Base-by-base conservation (phyloP, 2,888 invertebrate genomes). In the Anagyrus pseudococci region DNA sequence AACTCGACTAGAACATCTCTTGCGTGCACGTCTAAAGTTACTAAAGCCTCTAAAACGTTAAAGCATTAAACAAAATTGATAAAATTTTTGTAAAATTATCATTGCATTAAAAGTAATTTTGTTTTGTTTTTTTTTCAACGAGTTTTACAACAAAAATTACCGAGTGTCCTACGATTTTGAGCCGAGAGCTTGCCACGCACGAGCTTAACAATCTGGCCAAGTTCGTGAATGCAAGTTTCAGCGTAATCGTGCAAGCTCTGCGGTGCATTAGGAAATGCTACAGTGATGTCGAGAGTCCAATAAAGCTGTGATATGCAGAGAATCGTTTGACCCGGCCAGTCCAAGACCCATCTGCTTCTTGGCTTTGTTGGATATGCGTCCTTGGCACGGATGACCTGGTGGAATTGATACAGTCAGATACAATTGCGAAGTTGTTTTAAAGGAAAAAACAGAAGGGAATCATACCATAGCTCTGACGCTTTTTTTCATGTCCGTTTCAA, bases 21-120 rank as follows among this genome's bases (percentile, higher is more conserved):
- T 0, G 94, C 94, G 77, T 98, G 97, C 0, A 97, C 96, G 77
- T 97, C 96, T 67, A 96, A 82, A 7, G 96, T 94, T 1, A 97
- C 94, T 67, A 97, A 81, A 0, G 96, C 95, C 60, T 95, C 92
- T 89, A 70, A 41, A 75, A 73, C 4, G 10, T 29, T 10, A 50
- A 29, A 10, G 17, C 4, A 46, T 46, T 22, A n/a, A n/a, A 26
- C 26, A 26, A 48, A 17, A 44, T 29, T 23, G 13, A 17, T 22
- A 52, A 50, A 29, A 48, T 19, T 15, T 37, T 40, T 4, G 19
- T n/a, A n/a, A n/a, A n/a, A n/a, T n/a, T n/a, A n/a, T n/a, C n/a
- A n/a, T n/a, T n/a, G n/a, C n/a, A n/a, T n/a, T n/a, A n/a, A n/a
- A n/a, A n/a, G n/a, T n/a, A n/a, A n/a, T n/a, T n/a, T n/a, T n/a